A percentile compares a stretch with the other conserved stretches of the same genome.
These are phyloP conservation scores for Amphiura filiformis DNA, from an alignment of 35 echinoderm and acorn worm genomes.

Conservation along the genomic window DNA sequence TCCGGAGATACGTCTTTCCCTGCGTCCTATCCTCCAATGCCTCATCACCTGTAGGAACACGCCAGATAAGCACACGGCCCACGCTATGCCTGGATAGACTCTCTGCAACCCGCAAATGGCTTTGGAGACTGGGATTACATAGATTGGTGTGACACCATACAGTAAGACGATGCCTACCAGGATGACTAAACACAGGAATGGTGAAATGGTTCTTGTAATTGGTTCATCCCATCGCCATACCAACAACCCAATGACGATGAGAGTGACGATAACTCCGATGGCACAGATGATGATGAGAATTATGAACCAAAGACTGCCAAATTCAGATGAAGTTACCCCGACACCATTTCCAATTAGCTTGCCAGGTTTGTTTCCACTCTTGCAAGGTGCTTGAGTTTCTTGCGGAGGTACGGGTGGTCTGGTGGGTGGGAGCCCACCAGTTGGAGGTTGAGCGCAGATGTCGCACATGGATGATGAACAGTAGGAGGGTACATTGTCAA, in stretches of 20 bases:
- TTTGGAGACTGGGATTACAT: constrained; percentile 4
- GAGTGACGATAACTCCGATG: constrained; percentile 5
- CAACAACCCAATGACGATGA: background rate
- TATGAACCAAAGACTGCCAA: constrained; percentile 12
- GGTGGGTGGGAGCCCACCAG: background rate
- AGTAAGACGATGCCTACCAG: constrained; percentile 40
- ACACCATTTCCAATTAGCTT: background rate
- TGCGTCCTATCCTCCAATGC: constrained; percentile 6
- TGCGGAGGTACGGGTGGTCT: background rate
- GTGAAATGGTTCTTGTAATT: constrained; percentile 1
- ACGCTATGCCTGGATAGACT: constrained; percentile 34
- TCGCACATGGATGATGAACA: background rate
- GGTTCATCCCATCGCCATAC: constrained; percentile 18
- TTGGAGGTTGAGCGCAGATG: background rate
- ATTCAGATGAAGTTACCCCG: background rate
- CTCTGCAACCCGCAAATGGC: constrained; percentile 19
- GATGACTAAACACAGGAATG: constrained; percentile 38
- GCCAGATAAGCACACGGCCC: constrained; percentile 8
- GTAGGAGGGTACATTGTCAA: background rate
- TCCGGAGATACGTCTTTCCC: constrained; percentile 17
- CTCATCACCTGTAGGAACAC: constrained; percentile 33
- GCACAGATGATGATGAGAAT: constrained; percentile 28
- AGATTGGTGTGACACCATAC: constrained; percentile 23
- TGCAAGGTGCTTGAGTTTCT: background rate
- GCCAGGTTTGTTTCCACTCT: too few relatives aligned